Evolutionary conservation across 2,113 vertebrate genomes (phyloP).

Genomic region (Micromys minutus): DNA sequence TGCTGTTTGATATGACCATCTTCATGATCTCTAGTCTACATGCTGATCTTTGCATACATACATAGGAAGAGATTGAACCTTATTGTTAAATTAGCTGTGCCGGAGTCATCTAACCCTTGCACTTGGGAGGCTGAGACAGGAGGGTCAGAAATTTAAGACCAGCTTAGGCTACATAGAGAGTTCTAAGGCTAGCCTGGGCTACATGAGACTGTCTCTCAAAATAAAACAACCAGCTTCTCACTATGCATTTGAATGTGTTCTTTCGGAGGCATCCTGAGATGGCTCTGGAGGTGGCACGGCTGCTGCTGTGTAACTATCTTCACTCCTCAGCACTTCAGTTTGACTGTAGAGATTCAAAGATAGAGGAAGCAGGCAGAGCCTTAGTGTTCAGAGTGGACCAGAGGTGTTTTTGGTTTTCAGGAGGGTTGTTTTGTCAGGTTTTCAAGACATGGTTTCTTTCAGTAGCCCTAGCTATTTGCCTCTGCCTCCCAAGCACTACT

Average conservation of each 20-base stretch:
- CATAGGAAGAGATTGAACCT: not conserved
- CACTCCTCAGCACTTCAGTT: not conserved
- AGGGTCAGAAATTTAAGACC: not conserved
- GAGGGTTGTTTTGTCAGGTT: not conserved
- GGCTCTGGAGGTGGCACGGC: too few species aligned
- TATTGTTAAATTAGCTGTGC: conserved; percentile 11
- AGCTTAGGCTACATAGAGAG: not conserved
- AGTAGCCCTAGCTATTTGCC: not conserved
- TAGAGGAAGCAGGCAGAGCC: not conserved
- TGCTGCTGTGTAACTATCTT: not conserved
- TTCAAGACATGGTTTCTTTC: not conserved
- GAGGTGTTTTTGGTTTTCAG: not conserved
- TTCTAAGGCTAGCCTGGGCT: not conserved
- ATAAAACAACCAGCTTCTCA: not conserved
- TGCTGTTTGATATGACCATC: not conserved
- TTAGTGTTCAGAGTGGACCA: not conserved
- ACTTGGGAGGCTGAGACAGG: not conserved
- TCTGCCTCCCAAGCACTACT: not conserved
- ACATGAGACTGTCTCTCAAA: not conserved
- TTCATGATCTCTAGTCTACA: not conserved
- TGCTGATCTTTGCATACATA: not conserved
- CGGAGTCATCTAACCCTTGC: not conserved
- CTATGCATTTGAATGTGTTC: not conserved
- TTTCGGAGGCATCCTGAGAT: not conserved
- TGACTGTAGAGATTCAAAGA: conserved; percentile 41